These are phyloP conservation scores for Elgaria multicarinata DNA, from an alignment of 2,113 vertebrate species.

Conservation along the genomic window DNA sequence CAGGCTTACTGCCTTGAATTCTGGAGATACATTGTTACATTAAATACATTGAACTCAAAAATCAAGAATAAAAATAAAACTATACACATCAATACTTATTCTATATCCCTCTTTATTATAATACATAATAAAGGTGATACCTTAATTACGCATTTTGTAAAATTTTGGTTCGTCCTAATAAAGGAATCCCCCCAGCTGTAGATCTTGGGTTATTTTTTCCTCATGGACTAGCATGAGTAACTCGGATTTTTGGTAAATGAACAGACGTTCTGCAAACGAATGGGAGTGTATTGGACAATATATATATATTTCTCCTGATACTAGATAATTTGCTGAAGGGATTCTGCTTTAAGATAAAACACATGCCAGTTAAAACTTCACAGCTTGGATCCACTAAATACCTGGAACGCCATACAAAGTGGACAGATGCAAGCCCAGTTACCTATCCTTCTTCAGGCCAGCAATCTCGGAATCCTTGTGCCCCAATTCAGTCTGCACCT, in stretches of 20 bases:
- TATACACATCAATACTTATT: too few relatives aligned
- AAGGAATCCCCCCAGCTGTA: too few relatives aligned
- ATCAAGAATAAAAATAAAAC: too few relatives aligned
- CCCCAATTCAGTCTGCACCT: slow-evolving; percentile 71
- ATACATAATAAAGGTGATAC: too few relatives aligned
- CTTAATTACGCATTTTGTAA: too few relatives aligned
- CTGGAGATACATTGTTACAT: too few relatives aligned
- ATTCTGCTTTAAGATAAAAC: neutral
- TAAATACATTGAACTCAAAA: too few relatives aligned
- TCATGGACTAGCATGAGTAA: too few relatives aligned
- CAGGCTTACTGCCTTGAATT: too few relatives aligned
- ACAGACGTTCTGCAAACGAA: neutral
- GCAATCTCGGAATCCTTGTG: slow-evolving; percentile 69
- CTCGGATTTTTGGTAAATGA: neutral
- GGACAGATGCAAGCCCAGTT: neutral
- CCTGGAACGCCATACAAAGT: neutral
- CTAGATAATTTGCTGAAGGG: neutral
- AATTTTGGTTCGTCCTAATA: too few relatives aligned
- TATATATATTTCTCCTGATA: neutral
- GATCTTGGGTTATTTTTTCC: too few relatives aligned
- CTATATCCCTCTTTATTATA: too few relatives aligned
- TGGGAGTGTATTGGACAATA: neutral
- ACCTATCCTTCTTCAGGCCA: slow-evolving; percentile 76
- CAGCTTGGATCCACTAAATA: neutral
- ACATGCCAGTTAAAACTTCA: neutral